phyloP scores from a whole-genome alignment of 2,797 vertebrate genomes.

The Tragopan temminckii region DNA sequence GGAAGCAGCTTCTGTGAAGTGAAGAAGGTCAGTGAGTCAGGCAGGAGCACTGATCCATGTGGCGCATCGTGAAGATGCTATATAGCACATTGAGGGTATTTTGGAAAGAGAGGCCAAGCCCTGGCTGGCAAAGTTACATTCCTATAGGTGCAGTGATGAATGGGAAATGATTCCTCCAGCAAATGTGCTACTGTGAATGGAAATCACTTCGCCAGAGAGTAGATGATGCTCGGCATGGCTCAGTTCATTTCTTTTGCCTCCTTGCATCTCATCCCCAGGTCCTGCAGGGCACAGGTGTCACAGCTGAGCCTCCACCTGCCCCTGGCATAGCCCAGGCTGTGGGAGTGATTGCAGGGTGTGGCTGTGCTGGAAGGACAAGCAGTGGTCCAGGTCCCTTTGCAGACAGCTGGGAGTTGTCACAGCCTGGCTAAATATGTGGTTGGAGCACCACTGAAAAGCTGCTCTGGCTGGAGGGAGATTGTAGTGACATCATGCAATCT shows the following conservation, averaged over 20 bases:
- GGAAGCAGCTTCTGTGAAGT: not conserved
- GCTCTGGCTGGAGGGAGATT: not conserved
- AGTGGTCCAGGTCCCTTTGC: not conserved
- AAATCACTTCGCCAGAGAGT: constrained; percentile 19
- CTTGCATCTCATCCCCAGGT: not conserved
- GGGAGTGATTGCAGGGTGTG: not conserved
- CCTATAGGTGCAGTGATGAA: constrained; percentile 21
- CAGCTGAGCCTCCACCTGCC: not conserved
- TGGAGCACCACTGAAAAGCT: not conserved
- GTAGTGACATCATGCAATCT: not conserved
- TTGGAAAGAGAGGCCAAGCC: not conserved
- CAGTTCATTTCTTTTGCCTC: not conserved
- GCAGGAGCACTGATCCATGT: not conserved
- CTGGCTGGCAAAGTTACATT: not conserved
- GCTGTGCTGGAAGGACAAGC: not conserved
- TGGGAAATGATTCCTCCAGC: constrained; percentile 12
- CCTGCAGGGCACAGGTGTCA: not conserved
- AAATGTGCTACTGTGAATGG: not conserved
- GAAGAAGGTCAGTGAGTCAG: not conserved
- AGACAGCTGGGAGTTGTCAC: not conserved
- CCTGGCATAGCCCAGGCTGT: rapidly evolving
- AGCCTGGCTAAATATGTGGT: not conserved
- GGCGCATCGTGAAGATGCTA: not conserved
- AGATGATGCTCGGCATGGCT: not conserved
- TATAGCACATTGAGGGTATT: not conserved